These are phyloP conservation scores for Mylabris phalerata DNA, from an alignment of 1,140 invertebrate genomes.

Conservation along the genomic window DNA sequence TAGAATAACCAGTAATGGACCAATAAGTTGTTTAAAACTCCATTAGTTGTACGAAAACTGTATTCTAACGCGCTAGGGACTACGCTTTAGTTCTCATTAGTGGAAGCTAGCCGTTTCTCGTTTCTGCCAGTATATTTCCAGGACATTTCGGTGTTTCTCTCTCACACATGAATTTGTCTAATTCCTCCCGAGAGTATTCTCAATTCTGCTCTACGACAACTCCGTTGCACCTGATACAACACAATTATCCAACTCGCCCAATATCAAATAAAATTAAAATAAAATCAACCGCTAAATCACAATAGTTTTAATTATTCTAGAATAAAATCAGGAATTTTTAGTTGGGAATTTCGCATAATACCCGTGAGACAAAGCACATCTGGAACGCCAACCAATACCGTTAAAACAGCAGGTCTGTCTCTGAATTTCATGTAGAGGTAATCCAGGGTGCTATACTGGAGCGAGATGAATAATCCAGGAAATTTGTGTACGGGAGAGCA, in stretches of 20 bases:
- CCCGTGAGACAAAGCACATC: too few species aligned
- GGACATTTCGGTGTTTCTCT: constrained; percentile 14
- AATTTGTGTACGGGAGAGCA: too few species aligned
- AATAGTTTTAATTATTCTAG: too few species aligned
- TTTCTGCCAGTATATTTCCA: background rate
- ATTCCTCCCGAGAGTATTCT: constrained; percentile 10
- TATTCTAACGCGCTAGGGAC: constrained; percentile 9
- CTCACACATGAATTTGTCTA: constrained; percentile 10
- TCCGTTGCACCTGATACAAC: constrained; percentile 6
- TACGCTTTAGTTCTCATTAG: constrained; percentile 17
- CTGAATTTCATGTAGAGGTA: too few species aligned
- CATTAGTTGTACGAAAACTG: constrained; percentile 7
- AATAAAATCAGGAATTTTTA: too few species aligned
- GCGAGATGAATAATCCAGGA: too few species aligned
- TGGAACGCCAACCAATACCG: too few species aligned
- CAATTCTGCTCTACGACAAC: constrained; percentile 3
- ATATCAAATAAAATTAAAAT: background rate
- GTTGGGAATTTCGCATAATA: too few species aligned
- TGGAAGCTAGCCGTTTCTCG: constrained; percentile 2
- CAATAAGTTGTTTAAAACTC: constrained; percentile 18
- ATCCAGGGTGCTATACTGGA: too few species aligned
- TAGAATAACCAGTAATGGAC: constrained; percentile 16
- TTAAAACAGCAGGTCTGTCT: too few species aligned
- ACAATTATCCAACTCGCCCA: background rate
- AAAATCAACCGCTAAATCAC: background rate